Percentiles rank a stretch among this genome's conserved stretches.
phyloP scores from a whole-genome alignment of 1,140 invertebrate species.

The Tetramorium parvispinum region DNA sequence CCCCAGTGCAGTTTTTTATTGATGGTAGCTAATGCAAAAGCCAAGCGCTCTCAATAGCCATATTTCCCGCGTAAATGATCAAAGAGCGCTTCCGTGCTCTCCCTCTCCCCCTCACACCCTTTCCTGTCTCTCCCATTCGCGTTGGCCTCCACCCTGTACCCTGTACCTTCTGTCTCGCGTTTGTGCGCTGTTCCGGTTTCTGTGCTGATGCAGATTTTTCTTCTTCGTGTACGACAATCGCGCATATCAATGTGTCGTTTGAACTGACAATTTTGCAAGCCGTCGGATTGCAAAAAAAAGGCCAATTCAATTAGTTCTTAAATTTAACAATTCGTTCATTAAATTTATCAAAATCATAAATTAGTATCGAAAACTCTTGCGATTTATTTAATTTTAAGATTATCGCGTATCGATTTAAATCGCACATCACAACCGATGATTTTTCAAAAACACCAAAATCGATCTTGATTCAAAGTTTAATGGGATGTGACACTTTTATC shows the following conservation, averaged over 20 bases:
- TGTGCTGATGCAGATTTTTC: neutral
- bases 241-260: neutral
- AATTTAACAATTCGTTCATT: neutral
- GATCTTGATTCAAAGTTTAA: neutral
- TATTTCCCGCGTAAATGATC: conserved; percentile 65
- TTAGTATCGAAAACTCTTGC: neutral
- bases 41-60: conserved; percentile 65
- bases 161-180: conserved; percentile 18
- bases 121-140: conserved; percentile 8
- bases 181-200: conserved; percentile 24
- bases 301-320: neutral
- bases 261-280: conserved; percentile 21
- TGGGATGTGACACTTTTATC: neutral
- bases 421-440: too few species aligned
- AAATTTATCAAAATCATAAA: neutral
- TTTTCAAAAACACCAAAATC: neutral
- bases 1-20: conserved; percentile 43
- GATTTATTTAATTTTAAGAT: neutral
- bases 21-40: conserved; percentile 62
- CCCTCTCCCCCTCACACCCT: conserved; percentile 20
- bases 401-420: neutral
- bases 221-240: neutral
- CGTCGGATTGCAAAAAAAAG: neutral
- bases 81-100: conserved; percentile 60
- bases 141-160: conserved; percentile 6